Percentiles rank a stretch among this genome's conserved stretches.
phyloP scores from a whole-genome alignment of 1,140 invertebrate species.

The Caerostris darwini region DNA sequence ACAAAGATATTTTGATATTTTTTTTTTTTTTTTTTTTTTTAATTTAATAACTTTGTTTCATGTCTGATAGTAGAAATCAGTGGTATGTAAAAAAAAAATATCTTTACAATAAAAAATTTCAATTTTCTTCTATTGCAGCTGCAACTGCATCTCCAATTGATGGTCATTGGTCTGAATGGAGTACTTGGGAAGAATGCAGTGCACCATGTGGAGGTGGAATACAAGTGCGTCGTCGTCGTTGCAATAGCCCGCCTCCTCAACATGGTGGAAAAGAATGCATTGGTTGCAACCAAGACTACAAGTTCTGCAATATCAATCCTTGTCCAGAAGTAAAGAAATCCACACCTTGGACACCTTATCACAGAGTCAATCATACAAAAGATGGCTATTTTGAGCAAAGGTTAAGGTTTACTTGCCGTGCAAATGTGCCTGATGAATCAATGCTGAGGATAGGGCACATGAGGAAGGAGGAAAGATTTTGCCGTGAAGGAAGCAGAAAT shows the following conservation, averaged over 20 bases:
- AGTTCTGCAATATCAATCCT: constrained; percentile 87
- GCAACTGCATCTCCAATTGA: constrained; percentile 75
- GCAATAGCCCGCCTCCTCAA: constrained; percentile 86
- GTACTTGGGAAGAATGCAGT: constrained; percentile 81
- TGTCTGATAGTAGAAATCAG: too few relatives aligned
- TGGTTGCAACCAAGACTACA: constrained; percentile 85
- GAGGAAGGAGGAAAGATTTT: constrained; percentile 90
- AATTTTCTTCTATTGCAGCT: not conserved
- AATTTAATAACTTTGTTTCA: too few relatives aligned
- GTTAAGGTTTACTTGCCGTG: constrained; percentile 89
- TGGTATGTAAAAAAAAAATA: too few relatives aligned
- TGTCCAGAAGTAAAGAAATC: constrained; percentile 87
- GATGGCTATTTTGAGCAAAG: constrained; percentile 87
- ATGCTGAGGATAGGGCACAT: constrained; percentile 85
- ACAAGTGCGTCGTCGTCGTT: constrained; percentile 83
- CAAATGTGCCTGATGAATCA: constrained; percentile 87
- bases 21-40: too few relatives aligned
- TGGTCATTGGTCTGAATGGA: constrained; percentile 82
- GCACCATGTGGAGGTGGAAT: constrained; percentile 81
- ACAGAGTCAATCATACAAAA: constrained; percentile 83
- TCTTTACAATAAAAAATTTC: not conserved
- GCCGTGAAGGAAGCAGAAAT: constrained; percentile 84
- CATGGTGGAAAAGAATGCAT: constrained; percentile 86
- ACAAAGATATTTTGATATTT: too few relatives aligned
- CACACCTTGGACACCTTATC: constrained; percentile 90